Evolutionary conservation across 2,797 vertebrate species (phyloP).

Genomic region (Simalia tracyae): DNA sequence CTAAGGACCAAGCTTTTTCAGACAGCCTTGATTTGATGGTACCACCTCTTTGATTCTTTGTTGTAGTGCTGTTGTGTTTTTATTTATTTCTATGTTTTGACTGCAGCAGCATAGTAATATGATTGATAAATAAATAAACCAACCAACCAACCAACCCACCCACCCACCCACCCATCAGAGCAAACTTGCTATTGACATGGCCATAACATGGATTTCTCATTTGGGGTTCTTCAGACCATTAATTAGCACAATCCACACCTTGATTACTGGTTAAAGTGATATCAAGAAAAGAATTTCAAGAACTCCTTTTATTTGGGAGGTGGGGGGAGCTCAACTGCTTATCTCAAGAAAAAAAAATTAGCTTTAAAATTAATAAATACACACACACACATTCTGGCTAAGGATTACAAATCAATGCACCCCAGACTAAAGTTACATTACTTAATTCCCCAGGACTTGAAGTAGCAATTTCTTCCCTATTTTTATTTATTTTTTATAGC

Average conservation of each 20-base stretch:
- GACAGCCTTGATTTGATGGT: neutral
- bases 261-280: neutral
- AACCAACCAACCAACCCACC: too few species aligned
- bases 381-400: too few species aligned
- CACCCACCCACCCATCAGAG: neutral
- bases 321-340: accelerated
- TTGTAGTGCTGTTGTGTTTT: neutral
- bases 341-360: neutral
- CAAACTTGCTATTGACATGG: neutral
- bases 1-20: neutral
- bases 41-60: neutral
- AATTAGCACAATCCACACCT: neutral
- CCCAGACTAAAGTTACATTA: constrained; percentile 1
- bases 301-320: neutral
- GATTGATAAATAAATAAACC: neutral
- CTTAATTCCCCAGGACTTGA: constrained; percentile 38
- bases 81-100: neutral
- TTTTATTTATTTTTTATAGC: constrained; percentile 52
- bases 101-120: neutral
- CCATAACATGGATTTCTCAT: neutral
- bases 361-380: neutral
- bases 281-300: neutral
- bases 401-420: neutral
- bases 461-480: constrained; percentile 35
- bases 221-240: neutral